Conservation (phyloP, 1,140 invertebrate species). For the Leptinotarsa lineolata region DNA sequence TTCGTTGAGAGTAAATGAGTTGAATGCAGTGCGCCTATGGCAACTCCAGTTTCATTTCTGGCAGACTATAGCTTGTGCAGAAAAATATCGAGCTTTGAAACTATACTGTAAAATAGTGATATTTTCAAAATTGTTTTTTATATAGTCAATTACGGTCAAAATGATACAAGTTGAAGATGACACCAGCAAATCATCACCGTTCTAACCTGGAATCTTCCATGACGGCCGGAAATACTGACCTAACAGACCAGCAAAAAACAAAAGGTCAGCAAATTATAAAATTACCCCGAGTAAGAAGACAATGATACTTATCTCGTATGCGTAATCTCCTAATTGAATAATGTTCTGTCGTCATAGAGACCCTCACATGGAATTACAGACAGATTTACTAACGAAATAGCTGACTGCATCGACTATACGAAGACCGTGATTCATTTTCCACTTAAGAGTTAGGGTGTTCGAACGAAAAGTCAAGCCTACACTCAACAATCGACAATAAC, state of each 20-base stretch:
- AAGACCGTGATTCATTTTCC: slow-evolving; percentile 1
- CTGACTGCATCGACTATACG: slow-evolving; percentile 4
- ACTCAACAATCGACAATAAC: background rate
- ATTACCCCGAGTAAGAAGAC: background rate
- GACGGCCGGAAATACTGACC: background rate
- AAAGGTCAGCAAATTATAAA: background rate
- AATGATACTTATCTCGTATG: background rate
- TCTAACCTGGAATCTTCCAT: no score
- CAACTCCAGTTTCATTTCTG: no score
- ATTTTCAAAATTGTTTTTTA: no score
- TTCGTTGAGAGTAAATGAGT: no score
- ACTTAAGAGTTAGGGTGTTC: background rate
- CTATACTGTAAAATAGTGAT: no score
- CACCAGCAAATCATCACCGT: no score
- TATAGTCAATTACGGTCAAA: no score
- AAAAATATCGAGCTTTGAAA: no score
- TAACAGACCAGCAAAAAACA: background rate
- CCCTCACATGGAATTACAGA: background rate
- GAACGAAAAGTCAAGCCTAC: background rate
- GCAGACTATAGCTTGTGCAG: no score
- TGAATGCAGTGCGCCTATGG: no score
- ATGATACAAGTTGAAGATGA: no score
- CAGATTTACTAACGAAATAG: background rate
- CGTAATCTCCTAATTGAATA: background rate
- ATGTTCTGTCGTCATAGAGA: background rate